phyloP scores from a whole-genome alignment of 2,888 invertebrate species.

The Ligdia adustata region DNA sequence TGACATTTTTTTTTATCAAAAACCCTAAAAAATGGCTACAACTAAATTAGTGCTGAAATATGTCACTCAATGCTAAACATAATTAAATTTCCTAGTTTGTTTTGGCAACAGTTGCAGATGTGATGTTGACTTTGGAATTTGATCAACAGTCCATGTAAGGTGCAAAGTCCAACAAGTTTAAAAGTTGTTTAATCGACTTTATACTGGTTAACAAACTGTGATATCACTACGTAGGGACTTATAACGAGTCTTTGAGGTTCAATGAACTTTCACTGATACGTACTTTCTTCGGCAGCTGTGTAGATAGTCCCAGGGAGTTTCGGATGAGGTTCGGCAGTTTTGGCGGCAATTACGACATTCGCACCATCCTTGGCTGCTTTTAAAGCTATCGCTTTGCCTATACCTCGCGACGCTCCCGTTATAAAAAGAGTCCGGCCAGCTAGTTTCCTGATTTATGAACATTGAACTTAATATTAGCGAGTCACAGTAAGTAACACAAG shows the following conservation, averaged over 20 bases:
- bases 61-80: neutral
- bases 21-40: too few relatives aligned
- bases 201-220: neutral
- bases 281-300: constrained; percentile 95
- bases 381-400: constrained; percentile 97
- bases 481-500: constrained; percentile 28
- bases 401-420: constrained; percentile 98
- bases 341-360: constrained; percentile 95
- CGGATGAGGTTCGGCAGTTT: constrained; percentile 95
- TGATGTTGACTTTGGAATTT: constrained; percentile 31
- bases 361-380: constrained; percentile 97
- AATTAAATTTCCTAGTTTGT: neutral
- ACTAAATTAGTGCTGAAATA: neutral
- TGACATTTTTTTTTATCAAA: too few relatives aligned
- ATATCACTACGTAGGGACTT: neutral
- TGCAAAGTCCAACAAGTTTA: constrained; percentile 59
- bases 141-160: constrained; percentile 38
- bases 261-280: constrained; percentile 41
- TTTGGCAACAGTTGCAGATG: constrained; percentile 3
- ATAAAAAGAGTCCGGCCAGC: constrained; percentile 97
- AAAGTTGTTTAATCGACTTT: constrained; percentile 15
- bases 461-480: constrained; percentile 36
- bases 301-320: constrained; percentile 97
- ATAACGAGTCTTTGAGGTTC: constrained; percentile 25
- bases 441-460: constrained; percentile 69